phyloP scores from a whole-genome alignment of 2,888 invertebrate species.

The Aphrophora alni region DNA sequence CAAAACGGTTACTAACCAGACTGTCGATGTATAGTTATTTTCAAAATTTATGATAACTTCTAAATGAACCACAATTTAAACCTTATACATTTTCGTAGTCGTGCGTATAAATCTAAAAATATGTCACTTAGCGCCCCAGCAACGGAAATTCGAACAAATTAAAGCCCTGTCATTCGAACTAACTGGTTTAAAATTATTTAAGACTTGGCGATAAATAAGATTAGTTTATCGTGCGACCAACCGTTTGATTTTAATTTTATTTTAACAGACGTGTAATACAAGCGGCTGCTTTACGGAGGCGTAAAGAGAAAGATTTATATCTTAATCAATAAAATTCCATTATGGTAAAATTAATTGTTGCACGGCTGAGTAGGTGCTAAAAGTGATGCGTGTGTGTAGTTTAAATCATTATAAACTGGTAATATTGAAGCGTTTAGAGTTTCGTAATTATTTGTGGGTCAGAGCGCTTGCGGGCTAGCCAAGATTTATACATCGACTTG shows the following conservation, averaged over 20 bases:
- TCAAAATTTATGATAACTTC: too few relatives aligned
- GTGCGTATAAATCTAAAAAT: too few relatives aligned
- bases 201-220: too few relatives aligned
- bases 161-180: too few relatives aligned
- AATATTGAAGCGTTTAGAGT: neutral
- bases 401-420: neutral
- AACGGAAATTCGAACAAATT: too few relatives aligned
- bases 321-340: neutral
- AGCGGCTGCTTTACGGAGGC: neutral
- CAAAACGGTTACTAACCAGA: too few relatives aligned
- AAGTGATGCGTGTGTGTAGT: neutral
- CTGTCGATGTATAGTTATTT: too few relatives aligned
- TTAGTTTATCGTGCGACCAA: too few relatives aligned
- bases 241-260: neutral
- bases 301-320: neutral
- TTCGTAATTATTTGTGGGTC: neutral
- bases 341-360: neutral
- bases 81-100: too few relatives aligned
- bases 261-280: neutral
- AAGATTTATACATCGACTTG: neutral
- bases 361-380: neutral
- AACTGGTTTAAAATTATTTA: too few relatives aligned
- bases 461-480: neutral
- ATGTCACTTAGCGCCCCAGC: too few relatives aligned
- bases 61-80: too few relatives aligned